Evolutionary conservation across 1,140 invertebrate genomes (phyloP).

Genomic region (Drepana arcuata): DNA sequence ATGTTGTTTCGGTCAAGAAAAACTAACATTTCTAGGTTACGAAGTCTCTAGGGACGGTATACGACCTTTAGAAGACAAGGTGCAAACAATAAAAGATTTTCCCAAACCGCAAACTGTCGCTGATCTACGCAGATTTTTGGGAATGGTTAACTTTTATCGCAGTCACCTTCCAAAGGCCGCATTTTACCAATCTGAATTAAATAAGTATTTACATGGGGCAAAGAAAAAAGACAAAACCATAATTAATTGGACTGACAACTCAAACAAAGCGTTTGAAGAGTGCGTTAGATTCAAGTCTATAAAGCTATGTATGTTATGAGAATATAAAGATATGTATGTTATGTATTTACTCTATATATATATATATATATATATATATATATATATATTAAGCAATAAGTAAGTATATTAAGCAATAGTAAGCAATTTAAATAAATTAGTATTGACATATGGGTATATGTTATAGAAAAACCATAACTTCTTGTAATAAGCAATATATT

Average conservation of each 20-base stretch:
- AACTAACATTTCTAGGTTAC: neutral
- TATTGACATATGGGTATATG: too few relatives aligned
- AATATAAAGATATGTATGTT: too few relatives aligned
- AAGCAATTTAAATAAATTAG: too few relatives aligned
- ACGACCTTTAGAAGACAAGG: neutral
- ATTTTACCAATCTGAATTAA: neutral
- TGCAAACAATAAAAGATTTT: neutral
- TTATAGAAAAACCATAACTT: too few relatives aligned
- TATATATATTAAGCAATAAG: too few relatives aligned
- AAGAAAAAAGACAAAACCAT: constrained; percentile 1
- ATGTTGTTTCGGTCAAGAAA: neutral
- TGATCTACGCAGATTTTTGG: neutral
- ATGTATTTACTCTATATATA: too few relatives aligned
- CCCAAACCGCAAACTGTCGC: neutral
- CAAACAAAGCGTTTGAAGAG: neutral
- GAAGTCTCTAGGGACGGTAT: neutral
- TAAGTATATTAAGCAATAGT: too few relatives aligned
- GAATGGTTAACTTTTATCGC: neutral
- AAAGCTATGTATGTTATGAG: too few relatives aligned
- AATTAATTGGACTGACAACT: neutral
- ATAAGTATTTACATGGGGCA: neutral
- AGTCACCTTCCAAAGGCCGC: neutral
- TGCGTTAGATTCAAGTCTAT: too few relatives aligned
- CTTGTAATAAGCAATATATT: too few relatives aligned
- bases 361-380: too few relatives aligned